These are phyloP conservation scores for Grapholita molesta DNA, from an alignment of 1,140 invertebrate genomes.

Conservation along the genomic window DNA sequence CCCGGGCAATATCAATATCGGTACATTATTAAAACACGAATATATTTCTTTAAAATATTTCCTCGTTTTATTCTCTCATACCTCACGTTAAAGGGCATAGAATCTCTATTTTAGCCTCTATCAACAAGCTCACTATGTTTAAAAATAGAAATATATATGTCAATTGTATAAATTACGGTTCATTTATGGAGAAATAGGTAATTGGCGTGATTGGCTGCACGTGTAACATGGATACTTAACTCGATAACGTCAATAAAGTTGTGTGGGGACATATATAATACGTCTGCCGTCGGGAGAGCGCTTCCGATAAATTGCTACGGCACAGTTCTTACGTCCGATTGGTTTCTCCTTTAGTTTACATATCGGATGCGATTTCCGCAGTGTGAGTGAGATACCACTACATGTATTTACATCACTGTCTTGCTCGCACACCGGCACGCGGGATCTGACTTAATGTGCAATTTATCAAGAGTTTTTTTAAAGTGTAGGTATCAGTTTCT, in stretches of 20 bases:
- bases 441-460: too few relatives aligned
- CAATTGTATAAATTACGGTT: slow-evolving; percentile 14
- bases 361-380: too few relatives aligned
- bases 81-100: neutral
- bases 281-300: neutral
- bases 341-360: neutral
- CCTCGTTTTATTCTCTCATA: neutral
- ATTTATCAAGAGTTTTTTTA: too few relatives aligned
- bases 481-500: too few relatives aligned
- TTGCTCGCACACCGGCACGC: too few relatives aligned
- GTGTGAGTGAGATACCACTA: too few relatives aligned
- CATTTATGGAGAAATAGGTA: neutral
- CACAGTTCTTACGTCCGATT: neutral
- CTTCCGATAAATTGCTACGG: neutral
- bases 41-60: neutral
- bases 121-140: neutral
- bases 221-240: slow-evolving; percentile 29
- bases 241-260: neutral
- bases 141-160: slow-evolving; percentile 16
- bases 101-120: neutral
- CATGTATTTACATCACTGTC: too few relatives aligned
- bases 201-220: slow-evolving; percentile 30
- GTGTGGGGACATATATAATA: neutral
- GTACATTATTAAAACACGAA: too few relatives aligned
- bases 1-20: too few relatives aligned